Evolutionary conservation across 1,140 invertebrate genomes (phyloP).

Genomic region (Caenorhabditis inopinata): DNA sequence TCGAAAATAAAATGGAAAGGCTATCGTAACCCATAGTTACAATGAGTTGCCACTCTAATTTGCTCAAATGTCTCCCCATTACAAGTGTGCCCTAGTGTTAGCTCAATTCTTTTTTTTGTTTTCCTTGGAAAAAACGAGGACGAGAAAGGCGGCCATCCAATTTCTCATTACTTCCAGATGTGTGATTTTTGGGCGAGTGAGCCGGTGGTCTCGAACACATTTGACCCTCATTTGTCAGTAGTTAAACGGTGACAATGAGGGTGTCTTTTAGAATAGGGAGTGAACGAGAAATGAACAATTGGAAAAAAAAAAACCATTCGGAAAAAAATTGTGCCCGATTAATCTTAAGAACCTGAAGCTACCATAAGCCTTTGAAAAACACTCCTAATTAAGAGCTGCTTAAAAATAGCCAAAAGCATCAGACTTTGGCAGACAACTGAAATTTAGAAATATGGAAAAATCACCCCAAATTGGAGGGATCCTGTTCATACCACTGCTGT

Average conservation of each 20-base stretch:
- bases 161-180: slow-evolving; percentile 29
- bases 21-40: background rate
- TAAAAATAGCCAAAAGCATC: too few species aligned
- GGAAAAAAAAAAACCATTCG: background rate
- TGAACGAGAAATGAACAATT: background rate
- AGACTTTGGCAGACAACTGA: too few species aligned
- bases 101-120: background rate
- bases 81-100: background rate
- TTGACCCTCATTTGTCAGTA: background rate
- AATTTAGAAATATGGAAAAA: too few species aligned
- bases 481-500: too few species aligned
- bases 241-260: background rate
- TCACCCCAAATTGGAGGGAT: too few species aligned
- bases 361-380: too few species aligned
- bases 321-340: too few species aligned
- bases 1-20: background rate
- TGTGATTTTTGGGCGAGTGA: background rate
- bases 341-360: too few species aligned
- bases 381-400: too few species aligned
- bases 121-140: background rate
- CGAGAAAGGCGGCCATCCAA: background rate
- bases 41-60: background rate
- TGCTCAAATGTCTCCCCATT: background rate
- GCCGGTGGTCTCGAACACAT: background rate
- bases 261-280: background rate